Base-by-base conservation (phyloP, 2,113 vertebrate genomes). In the Aphyosemion australe region DNA sequence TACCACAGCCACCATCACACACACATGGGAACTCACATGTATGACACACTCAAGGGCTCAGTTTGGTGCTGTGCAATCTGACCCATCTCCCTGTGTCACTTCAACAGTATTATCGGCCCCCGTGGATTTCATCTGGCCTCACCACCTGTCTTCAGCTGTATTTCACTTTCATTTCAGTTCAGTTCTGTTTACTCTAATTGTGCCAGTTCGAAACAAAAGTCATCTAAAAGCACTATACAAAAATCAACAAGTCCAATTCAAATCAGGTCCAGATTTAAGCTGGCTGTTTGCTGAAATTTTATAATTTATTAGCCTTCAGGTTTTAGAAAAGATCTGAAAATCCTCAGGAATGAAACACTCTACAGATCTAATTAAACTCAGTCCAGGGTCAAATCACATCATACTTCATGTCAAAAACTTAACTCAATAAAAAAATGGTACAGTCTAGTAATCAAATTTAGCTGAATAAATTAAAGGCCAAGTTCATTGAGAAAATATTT, bases 141-240 rank as follows among this genome's bases (percentile, higher is more conserved):
- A 65, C 85, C 90, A 92, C 86, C 90, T 92, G 90, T 86, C 80
- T 78, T 72, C 72, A 66, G 77, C 72, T 83, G 76, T 87, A 86
- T 61, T 78, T 88, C 83, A 84, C 62, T 58, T 26, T 26, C 26
- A 26, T 58, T 26, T 26, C 26, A 26, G 26, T 26, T 26, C 26
- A 26, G 26, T 26, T 26, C 26, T 26, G 26, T 26, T 26, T 26
- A 26, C 3, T 26, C 26, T 26, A 26, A 26, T 5, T 26, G 26
- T 26, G 26, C 26, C 26, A 26, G 26, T 26, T 26, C 26, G 5
- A 26, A 26, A 26, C 26, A 26, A n/a, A n/a, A 2, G 26, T 26
- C 26, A 26, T 26, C 26, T 26, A 5, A 26, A 4, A 26, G 26
- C 26, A 26, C 26, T 26, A 26, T 26, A 26, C 26, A 26, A 26